Evolutionary conservation across 2,797 vertebrate species (phyloP).

Genomic region (Chrysocyon brachyurus): DNA sequence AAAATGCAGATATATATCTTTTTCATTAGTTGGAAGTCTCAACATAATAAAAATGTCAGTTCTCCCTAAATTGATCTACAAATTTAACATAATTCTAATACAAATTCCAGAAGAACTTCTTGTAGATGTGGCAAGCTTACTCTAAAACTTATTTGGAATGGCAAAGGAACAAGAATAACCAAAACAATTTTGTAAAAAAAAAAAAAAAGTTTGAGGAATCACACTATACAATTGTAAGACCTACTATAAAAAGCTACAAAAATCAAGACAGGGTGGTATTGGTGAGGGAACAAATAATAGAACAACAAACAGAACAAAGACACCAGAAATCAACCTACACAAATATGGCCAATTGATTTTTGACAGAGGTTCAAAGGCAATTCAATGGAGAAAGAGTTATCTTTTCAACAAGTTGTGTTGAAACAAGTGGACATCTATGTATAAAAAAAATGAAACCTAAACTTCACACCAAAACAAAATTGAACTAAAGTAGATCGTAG

Average conservation of each 20-base stretch:
- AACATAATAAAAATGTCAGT: background rate
- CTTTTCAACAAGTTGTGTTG: background rate
- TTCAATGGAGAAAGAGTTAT: background rate
- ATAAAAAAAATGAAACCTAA: background rate
- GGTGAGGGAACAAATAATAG: background rate
- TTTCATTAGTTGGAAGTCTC: background rate
- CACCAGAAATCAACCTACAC: background rate
- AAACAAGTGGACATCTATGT: background rate
- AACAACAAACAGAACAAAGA: background rate
- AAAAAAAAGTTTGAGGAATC: background rate
- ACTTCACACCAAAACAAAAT: background rate
- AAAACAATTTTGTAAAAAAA: background rate
- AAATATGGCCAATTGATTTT: background rate
- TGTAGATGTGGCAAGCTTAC: background rate
- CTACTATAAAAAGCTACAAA: background rate
- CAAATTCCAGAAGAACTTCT: background rate
- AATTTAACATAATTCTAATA: background rate
- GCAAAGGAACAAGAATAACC: background rate
- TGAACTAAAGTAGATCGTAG: background rate
- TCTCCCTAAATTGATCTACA: background rate
- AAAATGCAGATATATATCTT: background rate
- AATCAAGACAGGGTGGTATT: background rate
- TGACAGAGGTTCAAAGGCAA: background rate
- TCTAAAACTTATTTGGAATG: background rate
- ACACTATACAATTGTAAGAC: background rate